These are phyloP conservation scores for Avahi laniger DNA, from an alignment of 2,797 vertebrate genomes.

Conservation along the genomic window DNA sequence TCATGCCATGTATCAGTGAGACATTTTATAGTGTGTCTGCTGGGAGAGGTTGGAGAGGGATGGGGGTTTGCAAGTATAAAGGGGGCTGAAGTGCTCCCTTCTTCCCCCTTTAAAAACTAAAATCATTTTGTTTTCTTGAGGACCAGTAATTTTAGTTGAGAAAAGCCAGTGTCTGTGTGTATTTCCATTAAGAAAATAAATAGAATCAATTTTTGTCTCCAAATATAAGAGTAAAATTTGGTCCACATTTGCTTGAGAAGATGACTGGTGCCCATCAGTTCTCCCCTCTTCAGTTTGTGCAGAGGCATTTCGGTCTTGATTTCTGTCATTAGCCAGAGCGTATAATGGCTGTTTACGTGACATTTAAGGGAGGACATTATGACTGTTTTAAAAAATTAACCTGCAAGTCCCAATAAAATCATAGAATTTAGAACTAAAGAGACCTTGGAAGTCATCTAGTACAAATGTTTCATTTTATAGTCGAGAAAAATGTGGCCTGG, in stretches of 20 bases:
- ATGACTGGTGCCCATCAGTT: not conserved
- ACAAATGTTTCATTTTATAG: slow-evolving; percentile 56
- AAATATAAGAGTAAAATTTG: not conserved
- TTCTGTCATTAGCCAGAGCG: slow-evolving; percentile 6
- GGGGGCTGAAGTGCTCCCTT: not conserved
- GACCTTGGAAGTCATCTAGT: slow-evolving; percentile 34
- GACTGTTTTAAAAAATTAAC: slow-evolving; percentile 24
- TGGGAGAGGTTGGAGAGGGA: not conserved
- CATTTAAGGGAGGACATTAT: not conserved
- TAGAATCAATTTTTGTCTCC: not conserved
- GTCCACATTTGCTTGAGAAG: not conserved
- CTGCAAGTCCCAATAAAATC: slow-evolving; percentile 16
- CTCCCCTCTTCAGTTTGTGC: not conserved
- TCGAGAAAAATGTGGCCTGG: slow-evolving; percentile 40
- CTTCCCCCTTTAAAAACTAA: not conserved
- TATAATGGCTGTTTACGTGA: not conserved
- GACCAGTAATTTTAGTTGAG: not conserved
- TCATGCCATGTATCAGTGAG: not conserved
- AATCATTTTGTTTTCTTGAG: not conserved
- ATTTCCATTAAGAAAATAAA: slow-evolving; percentile 19
- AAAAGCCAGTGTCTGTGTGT: not conserved
- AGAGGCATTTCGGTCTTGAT: slow-evolving; percentile 15
- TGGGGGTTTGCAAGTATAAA: not conserved
- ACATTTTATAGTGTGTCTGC: slow-evolving; percentile 21
- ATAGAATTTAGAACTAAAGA: slow-evolving; percentile 39